Conservation (phyloP, 2,113 vertebrate species). For the Lipotes vexillifer region DNA sequence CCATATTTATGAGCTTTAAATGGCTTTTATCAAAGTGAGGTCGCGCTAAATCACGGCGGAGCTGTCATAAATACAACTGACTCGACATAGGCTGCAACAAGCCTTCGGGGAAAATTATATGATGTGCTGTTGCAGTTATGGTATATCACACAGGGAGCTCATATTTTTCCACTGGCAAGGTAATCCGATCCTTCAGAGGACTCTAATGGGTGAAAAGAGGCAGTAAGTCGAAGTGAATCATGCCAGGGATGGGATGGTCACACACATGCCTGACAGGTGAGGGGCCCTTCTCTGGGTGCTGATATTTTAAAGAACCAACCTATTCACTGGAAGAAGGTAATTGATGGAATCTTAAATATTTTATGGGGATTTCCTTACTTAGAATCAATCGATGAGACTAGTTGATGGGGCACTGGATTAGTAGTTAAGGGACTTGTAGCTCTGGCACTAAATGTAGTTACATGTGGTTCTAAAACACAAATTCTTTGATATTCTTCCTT, state of each 20-base stretch:
- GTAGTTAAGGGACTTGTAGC: slow-evolving; percentile 34
- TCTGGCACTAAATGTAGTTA: slow-evolving; percentile 42
- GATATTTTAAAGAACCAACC: slow-evolving; percentile 36
- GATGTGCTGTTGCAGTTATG: slow-evolving; percentile 80
- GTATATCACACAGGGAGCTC: slow-evolving; percentile 79
- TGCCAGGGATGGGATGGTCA: neutral
- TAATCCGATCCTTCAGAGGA: slow-evolving; percentile 79
- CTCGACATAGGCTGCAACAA: slow-evolving; percentile 81
- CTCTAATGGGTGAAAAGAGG: slow-evolving; percentile 71
- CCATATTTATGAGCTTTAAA: slow-evolving; percentile 85
- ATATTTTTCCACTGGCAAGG: slow-evolving; percentile 81
- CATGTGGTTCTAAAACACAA: neutral
- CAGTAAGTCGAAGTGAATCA: slow-evolving; percentile 45
- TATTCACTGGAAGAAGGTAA: slow-evolving; percentile 34
- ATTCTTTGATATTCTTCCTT: neutral
- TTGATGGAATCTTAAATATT: slow-evolving; percentile 52
- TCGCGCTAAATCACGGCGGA: slow-evolving; percentile 79
- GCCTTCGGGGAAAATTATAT: slow-evolving; percentile 82
- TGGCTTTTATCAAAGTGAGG: slow-evolving; percentile 85
- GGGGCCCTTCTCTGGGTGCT: neutral
- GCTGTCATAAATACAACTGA: slow-evolving; percentile 85
- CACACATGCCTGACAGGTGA: neutral
- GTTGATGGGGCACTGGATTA: slow-evolving; percentile 41
- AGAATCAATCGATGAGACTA: slow-evolving; percentile 40
- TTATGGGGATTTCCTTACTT: slow-evolving; percentile 62